Conservation (phyloP, 2,888 invertebrate genomes). For the Aphodius granarius region DNA sequence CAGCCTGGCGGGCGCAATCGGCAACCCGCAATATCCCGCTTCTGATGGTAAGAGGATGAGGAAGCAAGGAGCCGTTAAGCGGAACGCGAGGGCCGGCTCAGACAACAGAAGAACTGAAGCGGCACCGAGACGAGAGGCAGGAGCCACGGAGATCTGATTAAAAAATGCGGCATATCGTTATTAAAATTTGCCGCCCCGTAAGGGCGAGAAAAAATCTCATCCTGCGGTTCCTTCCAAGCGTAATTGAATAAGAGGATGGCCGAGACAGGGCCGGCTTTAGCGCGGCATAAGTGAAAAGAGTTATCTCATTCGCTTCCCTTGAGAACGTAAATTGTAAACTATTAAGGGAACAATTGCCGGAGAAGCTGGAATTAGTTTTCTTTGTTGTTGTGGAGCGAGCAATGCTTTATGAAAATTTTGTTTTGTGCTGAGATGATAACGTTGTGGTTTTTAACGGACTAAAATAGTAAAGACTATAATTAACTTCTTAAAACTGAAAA, state of each 20-base stretch:
- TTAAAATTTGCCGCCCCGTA: slow-evolving; percentile 22
- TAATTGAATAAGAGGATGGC: slow-evolving; percentile 21
- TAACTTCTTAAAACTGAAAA: too few relatives aligned
- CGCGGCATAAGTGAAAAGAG: background rate
- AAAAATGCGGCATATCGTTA: slow-evolving; percentile 26
- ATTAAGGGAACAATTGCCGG: slow-evolving; percentile 4
- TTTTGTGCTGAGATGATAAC: too few relatives aligned
- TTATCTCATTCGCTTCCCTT: slow-evolving; percentile 3
- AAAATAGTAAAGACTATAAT: too few relatives aligned
- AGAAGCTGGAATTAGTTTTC: background rate
- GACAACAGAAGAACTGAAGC: background rate
- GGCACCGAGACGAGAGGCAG: background rate
- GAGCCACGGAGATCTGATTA: slow-evolving; percentile 24
- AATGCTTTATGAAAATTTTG: too few relatives aligned
- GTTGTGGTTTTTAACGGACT: too few relatives aligned
- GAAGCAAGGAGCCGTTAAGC: background rate
- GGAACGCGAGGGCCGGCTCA: background rate
- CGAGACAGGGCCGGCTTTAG: background rate
- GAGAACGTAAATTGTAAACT: slow-evolving; percentile 5
- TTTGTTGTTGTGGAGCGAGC: background rate
- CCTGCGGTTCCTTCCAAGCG: slow-evolving; percentile 6
- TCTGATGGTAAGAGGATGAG: background rate
- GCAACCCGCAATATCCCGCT: background rate
- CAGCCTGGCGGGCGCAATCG: background rate
- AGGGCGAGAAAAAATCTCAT: slow-evolving; percentile 19